Evolutionary conservation across 2,797 vertebrate genomes (phyloP), one percentile per base, ranked within the genome.

Genomic region (Setipinna tenuifilis): DNA sequence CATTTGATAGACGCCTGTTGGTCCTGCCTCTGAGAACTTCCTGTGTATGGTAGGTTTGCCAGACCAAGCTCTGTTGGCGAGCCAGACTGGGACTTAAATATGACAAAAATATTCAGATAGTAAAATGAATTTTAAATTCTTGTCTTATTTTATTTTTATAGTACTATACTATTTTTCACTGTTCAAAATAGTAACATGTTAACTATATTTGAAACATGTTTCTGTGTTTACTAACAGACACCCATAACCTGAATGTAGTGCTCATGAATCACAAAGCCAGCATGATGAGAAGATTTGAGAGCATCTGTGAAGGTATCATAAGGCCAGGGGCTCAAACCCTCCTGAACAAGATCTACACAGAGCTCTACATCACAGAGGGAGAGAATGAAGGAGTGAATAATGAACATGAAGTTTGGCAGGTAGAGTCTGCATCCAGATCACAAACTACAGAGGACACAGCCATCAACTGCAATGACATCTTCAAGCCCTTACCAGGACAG

Each of bases 311-410:
- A 84, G 89, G 89, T 35, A 84, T 89, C 28, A 84, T 83, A 19
- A 85, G 82, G 85, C 86, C 87, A 78, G 87, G 84, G 80, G 83
- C 85, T 68, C 84, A 84, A 35, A 19, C 86, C 44, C 71, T 86
- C 46, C 89, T 89, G 14, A 82, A 87, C 41, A 88, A 88, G 75
- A 88, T 88, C 35, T 88, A 88, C 84, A 88, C 86, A 19, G 85
- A 88, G 62, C 86, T 88, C 17, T 89, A 88, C 83, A 88, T 89
- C 75, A 86, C 86, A 17, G 89, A 89, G 50, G 87, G 87, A 31
- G 86, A 87, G 25, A 86, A 82, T 50, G 87, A 87, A 80, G 62
- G 46, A 21, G 86, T 86, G 14, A 89, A 88, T 31, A 50, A 78
- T 25, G 86, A 89, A 14, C 89, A 89, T 82, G 89, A 89, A n/a